Evolutionary conservation across 2,797 vertebrate species (phyloP).

Genomic region (Leuciscus waleckii): DNA sequence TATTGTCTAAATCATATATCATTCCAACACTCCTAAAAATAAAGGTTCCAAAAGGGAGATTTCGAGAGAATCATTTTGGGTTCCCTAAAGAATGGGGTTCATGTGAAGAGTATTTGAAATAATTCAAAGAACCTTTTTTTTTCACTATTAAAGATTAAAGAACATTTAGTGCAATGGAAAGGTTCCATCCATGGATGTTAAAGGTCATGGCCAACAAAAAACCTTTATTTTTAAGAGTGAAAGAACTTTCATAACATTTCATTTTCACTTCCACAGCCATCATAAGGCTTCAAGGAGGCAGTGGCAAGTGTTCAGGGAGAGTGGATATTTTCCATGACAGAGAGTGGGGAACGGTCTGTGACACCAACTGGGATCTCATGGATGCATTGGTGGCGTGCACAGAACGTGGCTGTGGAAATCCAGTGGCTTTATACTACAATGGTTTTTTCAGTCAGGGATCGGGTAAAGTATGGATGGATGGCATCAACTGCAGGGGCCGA

Average conservation of each 20-base stretch:
- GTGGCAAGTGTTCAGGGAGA: slow-evolving; percentile 68
- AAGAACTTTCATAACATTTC: background rate
- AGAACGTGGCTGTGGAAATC: slow-evolving; percentile 65
- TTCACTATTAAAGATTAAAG: background rate
- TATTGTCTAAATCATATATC: background rate
- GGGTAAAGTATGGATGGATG: slow-evolving; percentile 65
- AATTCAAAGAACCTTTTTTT: background rate
- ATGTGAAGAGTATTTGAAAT: background rate
- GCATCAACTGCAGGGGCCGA: slow-evolving; percentile 61
- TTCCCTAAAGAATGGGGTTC: background rate
- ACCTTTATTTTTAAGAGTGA: background rate
- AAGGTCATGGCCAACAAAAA: background rate
- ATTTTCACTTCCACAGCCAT: slow-evolving; percentile 1
- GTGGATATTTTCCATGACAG: slow-evolving; percentile 67
- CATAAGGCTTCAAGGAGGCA: slow-evolving; percentile 54
- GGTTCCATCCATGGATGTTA: too few relatives aligned
- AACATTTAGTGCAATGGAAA: background rate
- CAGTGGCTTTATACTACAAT: background rate
- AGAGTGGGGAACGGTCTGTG: slow-evolving; percentile 71
- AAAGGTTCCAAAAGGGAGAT: background rate
- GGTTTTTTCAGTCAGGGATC: slow-evolving; percentile 60
- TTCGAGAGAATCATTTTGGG: background rate
- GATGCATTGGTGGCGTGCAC: slow-evolving; percentile 67
- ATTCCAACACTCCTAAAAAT: background rate
- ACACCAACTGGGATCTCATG: slow-evolving; percentile 64